phyloP scores from a whole-genome alignment of 2,113 vertebrate genomes.

The Collichthys lucidus region DNA sequence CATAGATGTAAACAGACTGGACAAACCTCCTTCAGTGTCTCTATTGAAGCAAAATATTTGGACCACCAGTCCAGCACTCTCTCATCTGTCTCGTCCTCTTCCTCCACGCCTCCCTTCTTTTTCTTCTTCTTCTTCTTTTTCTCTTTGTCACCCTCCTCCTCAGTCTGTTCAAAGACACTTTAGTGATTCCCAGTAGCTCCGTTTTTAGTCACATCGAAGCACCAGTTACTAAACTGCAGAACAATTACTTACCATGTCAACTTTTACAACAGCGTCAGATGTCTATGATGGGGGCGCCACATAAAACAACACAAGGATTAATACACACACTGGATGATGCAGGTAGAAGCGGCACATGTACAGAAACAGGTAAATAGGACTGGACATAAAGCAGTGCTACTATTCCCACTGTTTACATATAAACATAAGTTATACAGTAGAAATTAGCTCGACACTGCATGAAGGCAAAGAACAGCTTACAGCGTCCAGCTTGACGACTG shows the following conservation, averaged over 20 bases:
- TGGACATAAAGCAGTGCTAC: slow-evolving; percentile 38
- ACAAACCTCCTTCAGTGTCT: slow-evolving; percentile 94
- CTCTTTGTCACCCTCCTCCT: slow-evolving; percentile 86
- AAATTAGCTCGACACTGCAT: slow-evolving; percentile 1
- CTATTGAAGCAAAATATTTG: slow-evolving; percentile 97
- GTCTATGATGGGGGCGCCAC: slow-evolving; percentile 81
- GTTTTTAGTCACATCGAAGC: neutral
- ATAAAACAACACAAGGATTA: slow-evolving; percentile 76
- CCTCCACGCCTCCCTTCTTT: slow-evolving; percentile 83
- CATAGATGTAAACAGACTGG: neutral
- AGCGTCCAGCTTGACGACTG: slow-evolving; percentile 94
- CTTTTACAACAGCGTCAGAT: slow-evolving; percentile 95
- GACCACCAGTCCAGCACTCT: slow-evolving; percentile 99
- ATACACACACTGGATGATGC: slow-evolving; percentile 57
- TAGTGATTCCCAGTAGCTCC: neutral
- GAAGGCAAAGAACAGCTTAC: slow-evolving; percentile 83
- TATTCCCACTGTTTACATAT: neutral
- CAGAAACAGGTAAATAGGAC: slow-evolving; percentile 41
- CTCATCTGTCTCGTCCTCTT: slow-evolving; percentile 94
- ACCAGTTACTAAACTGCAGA: neutral
- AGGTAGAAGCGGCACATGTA: slow-evolving; percentile 52
- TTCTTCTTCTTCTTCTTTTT: slow-evolving; percentile 91
- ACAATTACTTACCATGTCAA: slow-evolving; percentile 92
- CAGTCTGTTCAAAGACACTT: slow-evolving; percentile 70
- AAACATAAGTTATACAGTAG: neutral